Percentiles rank a stretch among this genome's conserved stretches.
Evolutionary conservation across 2,113 vertebrate genomes (phyloP).

Genomic region (Sinocyclocheilus anophthalmus): DNA sequence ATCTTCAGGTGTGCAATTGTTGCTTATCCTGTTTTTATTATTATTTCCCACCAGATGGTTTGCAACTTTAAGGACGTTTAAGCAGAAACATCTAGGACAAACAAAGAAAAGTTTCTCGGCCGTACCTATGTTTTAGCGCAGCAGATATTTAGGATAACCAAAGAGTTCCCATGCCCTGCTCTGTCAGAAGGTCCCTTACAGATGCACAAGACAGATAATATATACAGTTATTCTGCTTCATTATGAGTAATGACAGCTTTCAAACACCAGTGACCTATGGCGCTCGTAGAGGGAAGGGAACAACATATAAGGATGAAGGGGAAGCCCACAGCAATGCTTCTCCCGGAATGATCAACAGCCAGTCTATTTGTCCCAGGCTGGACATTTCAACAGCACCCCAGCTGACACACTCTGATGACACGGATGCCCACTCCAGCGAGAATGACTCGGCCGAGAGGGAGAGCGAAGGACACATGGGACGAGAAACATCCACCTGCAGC

Average conservation of each 20-base stretch:
- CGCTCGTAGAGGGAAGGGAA: slow-evolving; percentile 49
- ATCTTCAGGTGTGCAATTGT: background rate
- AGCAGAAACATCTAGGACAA: background rate
- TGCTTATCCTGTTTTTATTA: background rate
- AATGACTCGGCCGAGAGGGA: slow-evolving; percentile 83
- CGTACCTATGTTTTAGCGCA: background rate
- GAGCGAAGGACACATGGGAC: slow-evolving; percentile 67
- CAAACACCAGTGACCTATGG: slow-evolving; percentile 62
- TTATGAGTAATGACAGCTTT: slow-evolving; percentile 77
- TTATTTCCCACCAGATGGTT: background rate
- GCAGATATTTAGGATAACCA: background rate
- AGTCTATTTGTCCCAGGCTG: slow-evolving; percentile 51
- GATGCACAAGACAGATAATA: slow-evolving; percentile 2
- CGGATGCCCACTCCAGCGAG: slow-evolving; percentile 81
- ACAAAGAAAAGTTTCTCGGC: no score
- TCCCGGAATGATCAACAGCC: background rate
- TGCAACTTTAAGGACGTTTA: background rate
- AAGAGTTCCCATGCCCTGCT: background rate
- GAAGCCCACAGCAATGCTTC: slow-evolving; percentile 29
- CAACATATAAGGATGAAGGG: slow-evolving; percentile 46
- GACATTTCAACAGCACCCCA: slow-evolving; percentile 30
- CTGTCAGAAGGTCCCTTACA: background rate
- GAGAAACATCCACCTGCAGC: slow-evolving; percentile 72
- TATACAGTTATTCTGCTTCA: slow-evolving; percentile 37
- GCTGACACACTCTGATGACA: slow-evolving; percentile 76